These are phyloP conservation scores for Meteorus sp. DNA, from an alignment of 1,140 invertebrate species.

Conservation along the genomic window DNA sequence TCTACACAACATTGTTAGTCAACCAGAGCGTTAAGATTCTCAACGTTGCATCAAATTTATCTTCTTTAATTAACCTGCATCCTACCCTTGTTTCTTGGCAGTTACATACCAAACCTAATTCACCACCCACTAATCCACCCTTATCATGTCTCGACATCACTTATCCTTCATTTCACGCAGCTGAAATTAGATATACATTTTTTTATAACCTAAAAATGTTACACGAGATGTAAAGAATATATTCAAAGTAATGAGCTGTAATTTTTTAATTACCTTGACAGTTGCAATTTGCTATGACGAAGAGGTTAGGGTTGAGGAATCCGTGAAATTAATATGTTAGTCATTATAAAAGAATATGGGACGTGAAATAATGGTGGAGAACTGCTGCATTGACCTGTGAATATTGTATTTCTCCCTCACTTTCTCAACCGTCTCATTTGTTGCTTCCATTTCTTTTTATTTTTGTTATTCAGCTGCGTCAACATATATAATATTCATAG, in stretches of 20 bases:
- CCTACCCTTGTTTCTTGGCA: no score
- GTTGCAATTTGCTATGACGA: no score
- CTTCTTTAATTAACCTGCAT: slow-evolving; percentile 5
- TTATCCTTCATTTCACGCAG: not conserved
- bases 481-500: no score
- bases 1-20: not conserved
- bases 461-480: not conserved
- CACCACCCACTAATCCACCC: no score
- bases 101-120: not conserved
- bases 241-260: no score
- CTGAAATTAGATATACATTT: not conserved
- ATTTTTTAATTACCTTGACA: not conserved
- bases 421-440: not conserved
- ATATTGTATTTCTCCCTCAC: no score
- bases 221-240: not conserved
- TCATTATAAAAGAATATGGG: no score
- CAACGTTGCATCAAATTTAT: not conserved
- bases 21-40: not conserved
- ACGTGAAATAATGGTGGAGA: no score
- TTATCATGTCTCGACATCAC: not conserved
- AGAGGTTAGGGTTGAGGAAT: no score
- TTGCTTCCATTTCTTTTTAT: not conserved
- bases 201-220: slow-evolving; percentile 2
- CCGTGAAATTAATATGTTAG: no score
- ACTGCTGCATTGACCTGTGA: no score